Conservation (phyloP, 2,113 vertebrate genomes). For the Bambusicola thoracicus region DNA sequence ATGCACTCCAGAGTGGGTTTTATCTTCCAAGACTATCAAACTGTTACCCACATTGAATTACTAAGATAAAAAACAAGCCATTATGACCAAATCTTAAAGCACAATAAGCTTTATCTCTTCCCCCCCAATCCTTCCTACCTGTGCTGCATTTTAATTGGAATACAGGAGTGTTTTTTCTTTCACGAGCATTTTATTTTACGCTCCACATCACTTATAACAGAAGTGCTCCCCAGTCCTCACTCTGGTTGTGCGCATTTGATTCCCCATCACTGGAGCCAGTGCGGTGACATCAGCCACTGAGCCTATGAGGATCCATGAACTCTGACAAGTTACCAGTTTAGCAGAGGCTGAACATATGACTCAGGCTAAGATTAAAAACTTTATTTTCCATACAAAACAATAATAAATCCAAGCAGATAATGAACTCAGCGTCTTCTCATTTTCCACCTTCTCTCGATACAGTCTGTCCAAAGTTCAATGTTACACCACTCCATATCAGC, state of each 20-base stretch:
- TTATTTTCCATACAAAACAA: constrained; percentile 76
- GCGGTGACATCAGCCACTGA: neutral
- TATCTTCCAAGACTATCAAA: neutral
- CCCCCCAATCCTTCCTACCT: neutral
- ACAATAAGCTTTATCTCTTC: neutral
- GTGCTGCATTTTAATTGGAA: neutral
- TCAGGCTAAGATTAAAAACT: constrained; percentile 54
- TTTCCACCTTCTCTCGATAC: neutral
- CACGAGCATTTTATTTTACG: neutral
- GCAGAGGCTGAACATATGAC: neutral
- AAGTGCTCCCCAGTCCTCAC: neutral
- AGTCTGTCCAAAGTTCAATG: constrained; percentile 66
- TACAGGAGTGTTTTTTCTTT: neutral
- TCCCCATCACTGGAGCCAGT: neutral
- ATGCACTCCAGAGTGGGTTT: neutral
- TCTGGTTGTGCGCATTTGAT: neutral
- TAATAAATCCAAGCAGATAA: constrained; percentile 61
- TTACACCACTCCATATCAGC: constrained; percentile 26
- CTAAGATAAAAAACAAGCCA: neutral
- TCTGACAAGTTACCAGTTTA: neutral
- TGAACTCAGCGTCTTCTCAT: constrained; percentile 23
- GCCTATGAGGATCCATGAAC: neutral
- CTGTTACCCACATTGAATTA: neutral
- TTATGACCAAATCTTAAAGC: neutral
- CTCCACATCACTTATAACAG: neutral